Evolutionary conservation across 2,113 vertebrate genomes (phyloP).

Genomic region (Saccopteryx bilineata): DNA sequence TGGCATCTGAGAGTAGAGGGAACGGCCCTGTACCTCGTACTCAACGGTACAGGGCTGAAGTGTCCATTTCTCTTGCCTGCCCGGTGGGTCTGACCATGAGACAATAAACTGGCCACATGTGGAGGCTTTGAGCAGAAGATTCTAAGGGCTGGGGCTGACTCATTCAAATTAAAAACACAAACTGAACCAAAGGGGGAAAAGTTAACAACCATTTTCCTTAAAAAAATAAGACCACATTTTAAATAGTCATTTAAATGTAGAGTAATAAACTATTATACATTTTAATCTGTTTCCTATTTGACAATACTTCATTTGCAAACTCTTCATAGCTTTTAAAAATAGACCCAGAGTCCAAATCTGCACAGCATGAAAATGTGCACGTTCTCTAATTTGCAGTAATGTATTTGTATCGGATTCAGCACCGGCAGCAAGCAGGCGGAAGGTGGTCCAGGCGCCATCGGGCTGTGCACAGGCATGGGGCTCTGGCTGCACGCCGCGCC

Average conservation of each 20-base stretch:
- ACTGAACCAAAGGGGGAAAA: background rate
- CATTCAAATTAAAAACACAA: slow-evolving; percentile 43
- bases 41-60: background rate
- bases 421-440: background rate
- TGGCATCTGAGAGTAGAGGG: background rate
- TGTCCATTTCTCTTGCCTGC: background rate
- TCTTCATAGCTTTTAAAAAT: slow-evolving; percentile 75
- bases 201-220: slow-evolving; percentile 1
- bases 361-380: slow-evolving; percentile 62
- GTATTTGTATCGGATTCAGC: slow-evolving; percentile 39
- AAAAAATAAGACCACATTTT: slow-evolving; percentile 40
- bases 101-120: background rate
- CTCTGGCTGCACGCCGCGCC: too few species aligned
- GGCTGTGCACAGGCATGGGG: background rate
- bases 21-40: background rate
- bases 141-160: background rate
- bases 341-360: slow-evolving; percentile 69
- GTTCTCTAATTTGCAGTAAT: slow-evolving; percentile 65
- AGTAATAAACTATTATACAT: slow-evolving; percentile 64
- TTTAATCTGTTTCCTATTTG: slow-evolving; percentile 78
- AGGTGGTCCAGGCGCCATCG: background rate
- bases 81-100: background rate
- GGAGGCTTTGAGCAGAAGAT: background rate
- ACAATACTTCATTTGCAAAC: slow-evolving; percentile 74
- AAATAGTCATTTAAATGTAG: slow-evolving; percentile 69